A percentile compares a stretch with the other conserved stretches of the same genome.
phyloP scores from a whole-genome alignment of 2,113 vertebrate species.

The Nesogale talazaci region DNA sequence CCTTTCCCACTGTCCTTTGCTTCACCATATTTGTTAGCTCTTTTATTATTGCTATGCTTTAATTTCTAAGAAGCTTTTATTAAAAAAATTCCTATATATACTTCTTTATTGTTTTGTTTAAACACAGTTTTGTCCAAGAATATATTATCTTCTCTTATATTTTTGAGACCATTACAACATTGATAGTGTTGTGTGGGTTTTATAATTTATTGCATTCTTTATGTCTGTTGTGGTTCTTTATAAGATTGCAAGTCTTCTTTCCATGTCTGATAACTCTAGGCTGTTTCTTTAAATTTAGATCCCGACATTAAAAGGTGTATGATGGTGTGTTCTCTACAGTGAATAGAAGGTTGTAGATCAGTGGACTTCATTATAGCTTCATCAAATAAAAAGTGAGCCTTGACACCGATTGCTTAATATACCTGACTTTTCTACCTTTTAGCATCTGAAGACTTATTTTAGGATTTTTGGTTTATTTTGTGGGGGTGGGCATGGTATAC shows the following conservation, averaged over 20 bases:
- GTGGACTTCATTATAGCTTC: not conserved
- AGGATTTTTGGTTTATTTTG: too few relatives aligned
- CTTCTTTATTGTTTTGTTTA: not conserved
- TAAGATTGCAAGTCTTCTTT: conserved; percentile 16
- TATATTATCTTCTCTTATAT: not conserved
- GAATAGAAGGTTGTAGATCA: not conserved
- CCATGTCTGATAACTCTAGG: not conserved
- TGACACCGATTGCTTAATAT: not conserved
- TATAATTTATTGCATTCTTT: not conserved
- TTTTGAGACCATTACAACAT: not conserved
- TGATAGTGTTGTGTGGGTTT: not conserved
- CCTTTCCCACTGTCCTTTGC: accelerated
- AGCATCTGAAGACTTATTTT: too few relatives aligned
- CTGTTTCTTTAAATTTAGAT: not conserved
- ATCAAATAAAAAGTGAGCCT: not conserved
- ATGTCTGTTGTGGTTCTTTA: not conserved
- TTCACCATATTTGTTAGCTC: conserved; percentile 18
- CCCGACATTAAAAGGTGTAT: not conserved
- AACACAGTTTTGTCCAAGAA: not conserved
- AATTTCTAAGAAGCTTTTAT: not conserved
- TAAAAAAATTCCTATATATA: not conserved
- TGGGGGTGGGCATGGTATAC: too few relatives aligned
- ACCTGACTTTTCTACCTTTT: too few relatives aligned
- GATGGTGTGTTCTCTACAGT: too few relatives aligned
- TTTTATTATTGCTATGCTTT: conserved; percentile 16